Evolutionary conservation across 2,797 vertebrate species (phyloP).

Genomic region (Gambusia yucatana): DNA sequence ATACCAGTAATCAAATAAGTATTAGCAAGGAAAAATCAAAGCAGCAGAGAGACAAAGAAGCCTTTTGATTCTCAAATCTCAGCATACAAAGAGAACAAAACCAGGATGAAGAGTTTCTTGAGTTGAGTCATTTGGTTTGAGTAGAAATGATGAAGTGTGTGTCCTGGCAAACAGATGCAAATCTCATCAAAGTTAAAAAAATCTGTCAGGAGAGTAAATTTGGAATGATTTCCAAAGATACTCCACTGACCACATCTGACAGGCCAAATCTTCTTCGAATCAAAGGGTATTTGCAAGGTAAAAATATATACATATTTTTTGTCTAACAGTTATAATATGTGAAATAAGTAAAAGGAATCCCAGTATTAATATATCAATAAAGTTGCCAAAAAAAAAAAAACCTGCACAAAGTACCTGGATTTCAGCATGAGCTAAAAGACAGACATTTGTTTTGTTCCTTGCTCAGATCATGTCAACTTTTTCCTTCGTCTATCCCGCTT

Average conservation of each 20-base stretch:
- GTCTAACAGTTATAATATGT: not conserved
- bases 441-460: constrained; percentile 22
- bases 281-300: not conserved
- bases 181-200: not conserved
- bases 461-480: not conserved
- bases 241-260: constrained; percentile 2
- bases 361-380: not conserved
- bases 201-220: not conserved
- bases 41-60: constrained; percentile 2
- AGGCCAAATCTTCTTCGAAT: not conserved
- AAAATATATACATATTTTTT: not conserved
- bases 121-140: constrained; percentile 3
- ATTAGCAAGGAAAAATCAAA: not conserved
- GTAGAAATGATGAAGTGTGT: constrained; percentile 3
- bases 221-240: not conserved
- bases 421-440: constrained; percentile 20
- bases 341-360: not conserved
- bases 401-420: not conserved
- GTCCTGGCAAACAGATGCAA: not conserved
- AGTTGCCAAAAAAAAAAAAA: not conserved
- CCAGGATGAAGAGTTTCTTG: not conserved
- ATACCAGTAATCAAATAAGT: not conserved
- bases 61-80: not conserved
- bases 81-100: constrained; percentile 1
- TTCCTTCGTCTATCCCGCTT: constrained; percentile 18